Evolutionary conservation across 2,113 vertebrate genomes (phyloP).

Genomic region (Mustela nigripes): DNA sequence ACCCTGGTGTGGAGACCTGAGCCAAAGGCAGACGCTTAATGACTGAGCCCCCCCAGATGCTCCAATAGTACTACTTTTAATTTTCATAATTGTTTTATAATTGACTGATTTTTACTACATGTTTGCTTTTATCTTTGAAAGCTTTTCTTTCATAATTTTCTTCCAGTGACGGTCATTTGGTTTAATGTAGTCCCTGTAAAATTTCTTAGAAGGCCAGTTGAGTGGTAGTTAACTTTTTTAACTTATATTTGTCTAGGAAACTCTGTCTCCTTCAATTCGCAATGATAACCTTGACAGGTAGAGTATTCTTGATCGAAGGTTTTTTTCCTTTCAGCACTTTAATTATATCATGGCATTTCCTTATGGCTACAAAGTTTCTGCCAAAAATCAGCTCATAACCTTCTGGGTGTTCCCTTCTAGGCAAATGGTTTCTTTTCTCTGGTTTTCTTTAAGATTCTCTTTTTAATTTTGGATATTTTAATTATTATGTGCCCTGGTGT

Average conservation of each 20-base stretch:
- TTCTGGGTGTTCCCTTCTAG: neutral
- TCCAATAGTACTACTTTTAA: neutral
- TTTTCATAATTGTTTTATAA: neutral
- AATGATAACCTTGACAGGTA: neutral
- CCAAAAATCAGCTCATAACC: neutral
- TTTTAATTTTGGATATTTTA: neutral
- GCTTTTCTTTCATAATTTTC: neutral
- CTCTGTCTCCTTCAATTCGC: neutral
- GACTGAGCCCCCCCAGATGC: too few species aligned
- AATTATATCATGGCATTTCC: neutral
- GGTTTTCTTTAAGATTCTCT: neutral
- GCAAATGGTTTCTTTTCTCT: neutral
- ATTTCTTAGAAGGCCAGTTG: neutral
- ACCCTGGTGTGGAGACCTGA: too few species aligned
- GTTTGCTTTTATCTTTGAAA: neutral
- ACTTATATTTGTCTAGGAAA: neutral
- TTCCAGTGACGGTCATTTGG: neutral
- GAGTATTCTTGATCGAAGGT: neutral
- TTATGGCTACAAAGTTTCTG: neutral
- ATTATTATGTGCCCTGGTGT: neutral
- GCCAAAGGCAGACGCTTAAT: too few species aligned
- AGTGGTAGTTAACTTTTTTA: neutral
- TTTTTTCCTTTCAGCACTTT: neutral
- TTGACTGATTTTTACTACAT: neutral
- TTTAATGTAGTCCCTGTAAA: neutral